phyloP scores from a whole-genome alignment of 2,797 vertebrate genomes.

The Chiroxiphia lanceolata region DNA sequence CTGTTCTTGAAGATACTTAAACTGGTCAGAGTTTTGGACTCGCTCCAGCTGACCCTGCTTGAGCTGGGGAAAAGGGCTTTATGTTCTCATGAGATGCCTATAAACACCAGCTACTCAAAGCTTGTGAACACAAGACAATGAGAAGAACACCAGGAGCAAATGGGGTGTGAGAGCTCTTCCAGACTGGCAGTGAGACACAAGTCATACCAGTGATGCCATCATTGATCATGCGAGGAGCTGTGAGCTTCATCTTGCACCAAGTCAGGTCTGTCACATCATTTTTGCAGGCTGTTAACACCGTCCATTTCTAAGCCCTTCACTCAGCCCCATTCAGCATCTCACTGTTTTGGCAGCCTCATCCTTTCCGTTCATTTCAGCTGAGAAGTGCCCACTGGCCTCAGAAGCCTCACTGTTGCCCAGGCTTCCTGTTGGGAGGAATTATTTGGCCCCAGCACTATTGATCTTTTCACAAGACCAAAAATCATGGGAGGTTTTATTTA shows the following conservation, averaged over 20 bases:
- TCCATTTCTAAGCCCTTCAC: background rate
- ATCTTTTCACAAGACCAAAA: background rate
- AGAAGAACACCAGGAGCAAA: background rate
- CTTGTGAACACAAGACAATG: background rate
- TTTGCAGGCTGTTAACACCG: background rate
- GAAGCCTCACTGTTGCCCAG: background rate
- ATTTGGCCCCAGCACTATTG: background rate
- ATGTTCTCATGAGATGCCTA: background rate
- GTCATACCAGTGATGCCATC: accelerated
- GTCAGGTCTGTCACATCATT: background rate
- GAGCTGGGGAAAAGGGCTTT: background rate
- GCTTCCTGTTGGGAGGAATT: background rate
- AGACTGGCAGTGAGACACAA: background rate
- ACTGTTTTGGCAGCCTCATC: background rate
- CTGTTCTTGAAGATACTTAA: background rate
- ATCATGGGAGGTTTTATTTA: slow-evolving; percentile 34
- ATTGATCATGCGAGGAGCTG: background rate
- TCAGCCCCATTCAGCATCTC: background rate
- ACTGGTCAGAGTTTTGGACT: background rate
- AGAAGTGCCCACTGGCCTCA: accelerated
- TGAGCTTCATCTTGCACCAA: background rate
- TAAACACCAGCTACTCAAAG: background rate
- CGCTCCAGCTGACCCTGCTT: background rate
- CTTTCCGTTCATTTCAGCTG: background rate
- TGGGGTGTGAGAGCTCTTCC: background rate